Base-by-base conservation (phyloP, 2,888 invertebrate species). In the Drosophila meridionalis region DNA sequence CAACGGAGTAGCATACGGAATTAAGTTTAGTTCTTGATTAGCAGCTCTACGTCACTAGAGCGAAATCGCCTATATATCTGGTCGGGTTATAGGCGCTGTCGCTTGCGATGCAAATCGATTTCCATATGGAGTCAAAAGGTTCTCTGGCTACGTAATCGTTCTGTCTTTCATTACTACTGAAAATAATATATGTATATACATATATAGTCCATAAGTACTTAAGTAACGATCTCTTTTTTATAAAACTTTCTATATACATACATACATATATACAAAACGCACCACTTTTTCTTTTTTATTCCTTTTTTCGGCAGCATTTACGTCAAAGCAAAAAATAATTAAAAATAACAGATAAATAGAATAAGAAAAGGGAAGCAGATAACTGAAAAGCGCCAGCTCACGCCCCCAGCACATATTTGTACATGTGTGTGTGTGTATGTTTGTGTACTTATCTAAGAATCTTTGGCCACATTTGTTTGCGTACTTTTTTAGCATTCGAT, bases 1-100 rank as follows among this genome's bases (percentile, higher is more conserved):
- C 43, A 77, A 69, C 78, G 69, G 61, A 76, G 63, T 73, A 69
- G 59, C 77, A 73, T 73, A 45, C 45, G 38, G 45, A 77, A 73
- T 77, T 38, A 52, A 52, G 20, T 36, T 12, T 47, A 47, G 11
- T 55, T 42, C 26, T 66, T 62, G 32, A 28, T 8, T 36, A 14
- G 20, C 40, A 26, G 40, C 2, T n/a, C 28, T 48, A 48, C 50
- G 42, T n/a, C 38, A 59, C 38, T 64, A 12, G 40, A 48, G 26
- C 47, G 40, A 48, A 36, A 57, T 63, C 62, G 45, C 28, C 53
- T 53, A 53, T 50, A 12, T 47, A 38, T 28, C 40, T 48, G 14
- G 20, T 45, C 45, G 58, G 58, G 42, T 43, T 43, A 42, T 57
- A 57, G 30, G 30, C 34, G 47, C 32, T 14, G 38, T 43, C 56